Evolutionary conservation across 2,113 vertebrate genomes (phyloP), one percentile per base, ranked within the genome.

Genomic region (Fregetta grallaria): DNA sequence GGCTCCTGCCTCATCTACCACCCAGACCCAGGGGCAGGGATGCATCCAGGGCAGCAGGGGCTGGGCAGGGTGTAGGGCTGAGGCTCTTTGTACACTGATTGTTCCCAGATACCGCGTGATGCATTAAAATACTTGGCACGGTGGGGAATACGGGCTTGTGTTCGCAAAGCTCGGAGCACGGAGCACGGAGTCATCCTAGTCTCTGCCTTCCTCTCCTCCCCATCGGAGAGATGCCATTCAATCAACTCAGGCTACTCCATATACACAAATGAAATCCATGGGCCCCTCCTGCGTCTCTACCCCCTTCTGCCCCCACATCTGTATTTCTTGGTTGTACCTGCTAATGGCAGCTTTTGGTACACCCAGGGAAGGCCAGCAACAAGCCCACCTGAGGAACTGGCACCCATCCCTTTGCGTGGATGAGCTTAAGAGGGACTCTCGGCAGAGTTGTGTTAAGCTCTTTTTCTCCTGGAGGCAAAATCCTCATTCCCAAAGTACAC

Each of bases 391-490:
- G 5, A 82, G 75, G 73, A 94, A 27, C 49, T 62, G 66, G 91
- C 90, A 82, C 18, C 62, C 52, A 27, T 44, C 34, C 63, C 59
- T 86, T 77, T 86, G 79, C 26, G 8, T 61, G 78, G 67, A 93
- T 40, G 90, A 96, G 81, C 59, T 83, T 34, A 59, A 38, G 85
- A 70, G 52, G 59, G 93, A 93, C 71, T 94, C 47, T 72, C 12
- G 0, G 56, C 42, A 50, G 38, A 80, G 68, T 9, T 80, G 67
- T 36, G 52, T 78, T 88, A 30, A 94, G 55, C 83, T 56, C 73
- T 72, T 93, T 90, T 76, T 58, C 91, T 96, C 94, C 96, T 77
- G 77, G 63, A 95, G 96, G 92, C 95, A 88, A 95, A 95, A 86
- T 78, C 85, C 63, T 93, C 56, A 55, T 94, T 95, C 94, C 47